Base-by-base conservation (phyloP, 2,888 invertebrate genomes). In the Brachylomia viminalis region DNA sequence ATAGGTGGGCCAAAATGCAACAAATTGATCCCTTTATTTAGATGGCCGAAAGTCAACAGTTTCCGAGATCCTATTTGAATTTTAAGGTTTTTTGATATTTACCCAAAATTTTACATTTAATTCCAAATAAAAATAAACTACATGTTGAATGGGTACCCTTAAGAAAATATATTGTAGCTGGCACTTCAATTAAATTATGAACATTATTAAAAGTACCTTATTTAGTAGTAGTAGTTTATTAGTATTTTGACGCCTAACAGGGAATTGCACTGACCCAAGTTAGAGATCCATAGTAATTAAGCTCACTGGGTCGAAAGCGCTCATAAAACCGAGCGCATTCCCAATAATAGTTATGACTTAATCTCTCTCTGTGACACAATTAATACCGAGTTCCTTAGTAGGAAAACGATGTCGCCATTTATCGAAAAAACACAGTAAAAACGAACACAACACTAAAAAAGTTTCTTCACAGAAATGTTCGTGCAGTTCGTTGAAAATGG, bases 391-490 rank as follows among this genome's bases (percentile, higher is more conserved):
- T 59, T 61, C 5, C 20, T 42, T 54, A 58, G 77, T 70, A 15
- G 58, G 62, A 70, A 82, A 80, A 80, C 62, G 42, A 75, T 66
- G 64, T 27, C 4, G 6, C 13, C 27, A 70, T 65, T 61, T 80
- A 67, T 27, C 33, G 13, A 69, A 83, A 81, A 67, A 58, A 58
- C 23, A 54, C 2, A 45, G 30, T 0, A 33, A 77, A 69, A 72
- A 62, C 42, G 30, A 74, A 59, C 23, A 68, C 56, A 27, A 45
- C 30, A 52, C 27, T 64, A 65, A 80, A 84, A 87, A 87, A 88
- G 81, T 88, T 87, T 80, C 70, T 91, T 89, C 91, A 86, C 73
- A 80, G 89, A 91, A 93, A 90, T 90, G 87, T 88, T 91, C 87
- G 85, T 87, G 86, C 80, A 81, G 83, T 92, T 92, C 91, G 74